Percentiles rank a stretch among this genome's conserved stretches.
phyloP scores from a whole-genome alignment of 2,113 vertebrate genomes.

The Chaetorhynchus papuensis region DNA sequence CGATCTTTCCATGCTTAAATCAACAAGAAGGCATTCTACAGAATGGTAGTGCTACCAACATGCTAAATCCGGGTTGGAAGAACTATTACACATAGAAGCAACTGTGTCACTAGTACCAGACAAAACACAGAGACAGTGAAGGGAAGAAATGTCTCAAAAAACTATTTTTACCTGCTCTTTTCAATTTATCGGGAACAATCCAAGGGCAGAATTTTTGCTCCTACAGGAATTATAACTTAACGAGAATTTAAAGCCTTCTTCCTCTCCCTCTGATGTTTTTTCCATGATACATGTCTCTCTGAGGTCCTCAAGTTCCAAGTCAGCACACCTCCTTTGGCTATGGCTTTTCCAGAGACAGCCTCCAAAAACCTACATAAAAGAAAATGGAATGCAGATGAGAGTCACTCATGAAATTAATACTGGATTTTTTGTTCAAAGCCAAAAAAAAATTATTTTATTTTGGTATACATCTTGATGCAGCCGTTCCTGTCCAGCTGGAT shows the following conservation, averaged over 20 bases:
- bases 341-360: neutral
- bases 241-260: neutral
- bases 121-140: neutral
- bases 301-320: neutral
- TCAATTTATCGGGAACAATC: neutral
- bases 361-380: neutral
- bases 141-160: neutral
- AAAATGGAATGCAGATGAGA: neutral
- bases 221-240: neutral
- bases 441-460: neutral
- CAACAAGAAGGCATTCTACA: neutral
- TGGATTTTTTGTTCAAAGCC: neutral
- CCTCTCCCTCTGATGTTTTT: neutral
- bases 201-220: neutral
- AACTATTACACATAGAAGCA: neutral
- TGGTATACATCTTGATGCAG: neutral
- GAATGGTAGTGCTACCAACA: neutral
- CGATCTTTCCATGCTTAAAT: neutral
- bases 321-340: neutral
- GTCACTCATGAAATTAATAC: neutral
- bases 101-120: neutral
- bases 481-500: conserved; percentile 19
- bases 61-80: neutral
- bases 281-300: neutral
- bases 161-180: neutral